Base-by-base conservation (phyloP, 1,140 invertebrate genomes). In the Nymphalis io region DNA sequence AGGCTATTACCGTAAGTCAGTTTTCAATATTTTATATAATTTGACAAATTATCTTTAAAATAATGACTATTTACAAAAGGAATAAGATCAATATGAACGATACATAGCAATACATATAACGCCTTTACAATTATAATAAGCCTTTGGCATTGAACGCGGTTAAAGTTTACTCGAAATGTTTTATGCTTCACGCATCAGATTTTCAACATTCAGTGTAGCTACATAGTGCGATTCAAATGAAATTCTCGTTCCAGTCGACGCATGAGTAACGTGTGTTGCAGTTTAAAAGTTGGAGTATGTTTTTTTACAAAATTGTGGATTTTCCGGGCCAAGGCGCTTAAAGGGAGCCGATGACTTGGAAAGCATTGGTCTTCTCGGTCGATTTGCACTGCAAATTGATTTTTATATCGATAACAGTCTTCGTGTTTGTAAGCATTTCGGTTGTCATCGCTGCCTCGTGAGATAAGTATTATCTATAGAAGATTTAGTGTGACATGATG, bases 371-470 rank as follows among this genome's bases (percentile, higher is more conserved):
- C 76, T 84, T 70, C 63, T 77, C 83, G 87, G 83, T 87, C 87
- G 83, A 89, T 90, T 90, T 89, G 79, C 85, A 86, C 77, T 83
- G 82, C 70, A 88, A 90, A 88, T 89, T 89, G 88, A 89, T 90
- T 90, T 88, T 86, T 87, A 85, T 87, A 75, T 80, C 70, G 78
- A 72, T 73, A 70, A 70, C 72, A 69, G 69, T 74, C 73, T 77
- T 74, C 64, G 65, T 78, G 46, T 78, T 73, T 75, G 71, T 75
- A 74, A 74, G 67, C 65, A 72, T 79, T 81, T 81, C 83, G 77
- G 84, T 85, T 80, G 81, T 82, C 80, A 77, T 73, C 39, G 64
- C 53, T 75, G 60, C 53, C 39, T 48, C 46, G 20, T 46, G 40
- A 64, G 60, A 59, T 70, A 64, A 65, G 46, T 58, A 23, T 6